These are phyloP conservation scores for Callyntrura sp. DNA, from an alignment of 2,888 invertebrate genomes.

Conservation along the genomic window DNA sequence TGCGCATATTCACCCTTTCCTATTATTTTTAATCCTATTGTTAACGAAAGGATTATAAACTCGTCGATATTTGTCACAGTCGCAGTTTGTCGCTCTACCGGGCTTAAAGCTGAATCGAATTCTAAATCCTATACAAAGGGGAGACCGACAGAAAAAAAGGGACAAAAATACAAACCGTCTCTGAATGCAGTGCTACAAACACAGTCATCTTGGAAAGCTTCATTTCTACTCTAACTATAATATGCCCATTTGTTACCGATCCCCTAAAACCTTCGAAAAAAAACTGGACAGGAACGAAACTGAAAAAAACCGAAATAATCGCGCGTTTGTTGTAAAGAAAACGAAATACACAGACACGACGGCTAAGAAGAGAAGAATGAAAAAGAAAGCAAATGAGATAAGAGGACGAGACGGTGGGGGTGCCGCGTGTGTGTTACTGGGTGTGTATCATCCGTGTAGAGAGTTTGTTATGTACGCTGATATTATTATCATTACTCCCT, in stretches of 20 bases:
- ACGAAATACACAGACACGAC: too few species aligned
- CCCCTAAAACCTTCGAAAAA: too few species aligned
- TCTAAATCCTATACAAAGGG: constrained; percentile 37
- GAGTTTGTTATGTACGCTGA: neutral
- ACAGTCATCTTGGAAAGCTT: too few species aligned
- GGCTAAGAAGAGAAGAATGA: constrained; percentile 22
- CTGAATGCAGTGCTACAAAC: too few species aligned
- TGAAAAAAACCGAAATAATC: constrained; percentile 41
- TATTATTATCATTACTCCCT: constrained; percentile 14
- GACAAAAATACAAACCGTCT: too few species aligned
- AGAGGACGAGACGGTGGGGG: neutral
- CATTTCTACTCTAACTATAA: too few species aligned
- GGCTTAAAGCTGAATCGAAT: constrained; percentile 64
- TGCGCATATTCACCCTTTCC: too few species aligned
- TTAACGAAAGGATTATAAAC: too few species aligned
- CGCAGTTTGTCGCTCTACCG: too few species aligned
- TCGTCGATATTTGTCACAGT: too few species aligned
- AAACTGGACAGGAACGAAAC: constrained; percentile 22
- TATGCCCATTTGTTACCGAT: too few species aligned
- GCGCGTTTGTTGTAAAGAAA: constrained; percentile 23
- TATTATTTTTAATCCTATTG: too few species aligned
- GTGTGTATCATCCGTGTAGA: neutral
- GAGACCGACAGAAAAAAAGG: constrained; percentile 9
- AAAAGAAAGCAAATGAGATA: constrained; percentile 7
- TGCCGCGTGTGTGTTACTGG: neutral